A percentile compares a stretch with the other conserved stretches of the same genome.
Conservation (phyloP, 2,113 vertebrate species). For the Charadrius vociferus region DNA sequence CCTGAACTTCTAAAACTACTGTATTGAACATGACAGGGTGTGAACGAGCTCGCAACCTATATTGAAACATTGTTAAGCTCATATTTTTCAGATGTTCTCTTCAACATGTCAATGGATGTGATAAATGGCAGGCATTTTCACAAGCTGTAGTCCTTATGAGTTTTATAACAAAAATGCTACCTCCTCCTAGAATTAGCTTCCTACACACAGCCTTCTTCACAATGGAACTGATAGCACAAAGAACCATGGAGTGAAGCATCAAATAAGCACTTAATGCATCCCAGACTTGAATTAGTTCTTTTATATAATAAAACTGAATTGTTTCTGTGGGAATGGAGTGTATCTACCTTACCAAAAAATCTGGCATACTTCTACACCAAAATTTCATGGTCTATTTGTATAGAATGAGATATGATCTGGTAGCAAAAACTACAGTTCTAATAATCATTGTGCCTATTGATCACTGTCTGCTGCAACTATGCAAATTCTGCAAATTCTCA, state of each 20-base stretch:
- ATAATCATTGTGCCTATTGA: background rate
- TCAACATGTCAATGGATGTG: background rate
- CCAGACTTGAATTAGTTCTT: background rate
- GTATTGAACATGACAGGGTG: background rate
- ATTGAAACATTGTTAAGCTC: background rate
- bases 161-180: background rate
- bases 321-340: background rate
- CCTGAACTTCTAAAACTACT: background rate
- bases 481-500: background rate
- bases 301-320: background rate
- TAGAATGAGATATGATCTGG: background rate
- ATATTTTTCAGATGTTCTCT: slow-evolving; percentile 30
- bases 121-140: background rate
- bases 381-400: background rate
- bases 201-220: background rate
- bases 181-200: slow-evolving; percentile 10
- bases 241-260: background rate
- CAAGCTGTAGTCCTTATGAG: background rate
- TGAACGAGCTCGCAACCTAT: background rate
- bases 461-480: background rate
- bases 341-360: background rate
- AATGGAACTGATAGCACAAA: background rate
- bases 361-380: fast-evolving
- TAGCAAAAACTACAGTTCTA: background rate
- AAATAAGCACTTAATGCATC: background rate